phyloP scores from a whole-genome alignment of 53 echinoderm and acorn worm genomes.

The Glandiceps talaboti region DNA sequence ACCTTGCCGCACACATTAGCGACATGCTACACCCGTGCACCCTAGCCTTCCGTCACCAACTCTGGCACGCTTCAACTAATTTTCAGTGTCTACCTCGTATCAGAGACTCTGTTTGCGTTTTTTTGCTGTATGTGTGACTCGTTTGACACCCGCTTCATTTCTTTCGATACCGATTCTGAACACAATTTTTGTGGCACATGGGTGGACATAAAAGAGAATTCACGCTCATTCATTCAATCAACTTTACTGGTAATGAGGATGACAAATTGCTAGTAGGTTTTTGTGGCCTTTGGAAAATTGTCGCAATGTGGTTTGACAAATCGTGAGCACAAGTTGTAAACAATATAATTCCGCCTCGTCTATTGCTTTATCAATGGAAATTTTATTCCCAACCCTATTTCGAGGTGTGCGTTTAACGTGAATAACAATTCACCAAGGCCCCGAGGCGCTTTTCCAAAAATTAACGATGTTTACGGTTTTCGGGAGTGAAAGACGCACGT shows the following conservation, averaged over 20 bases:
- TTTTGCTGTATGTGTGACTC: no score
- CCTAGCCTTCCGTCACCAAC: neutral
- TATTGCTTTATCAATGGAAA: neutral
- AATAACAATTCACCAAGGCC: neutral
- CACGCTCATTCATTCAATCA: no score
- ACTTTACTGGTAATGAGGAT: neutral
- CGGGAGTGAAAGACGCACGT: neutral
- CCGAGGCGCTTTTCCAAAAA: neutral
- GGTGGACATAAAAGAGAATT: no score
- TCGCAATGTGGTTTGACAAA: neutral
- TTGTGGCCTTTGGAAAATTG: neutral
- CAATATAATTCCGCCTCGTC: neutral
- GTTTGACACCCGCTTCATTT: no score
- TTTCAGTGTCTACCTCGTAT: neutral
- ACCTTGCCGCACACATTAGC: neutral
- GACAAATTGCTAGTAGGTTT: neutral
- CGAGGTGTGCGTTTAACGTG: neutral
- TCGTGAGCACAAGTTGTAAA: neutral
- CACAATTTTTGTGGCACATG: no score
- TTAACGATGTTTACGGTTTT: neutral
- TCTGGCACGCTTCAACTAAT: neutral
- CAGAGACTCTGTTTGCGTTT: neutral
- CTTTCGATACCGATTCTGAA: no score
- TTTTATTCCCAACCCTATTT: neutral
- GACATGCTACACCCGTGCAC: neutral